phyloP scores from a whole-genome alignment of 1,140 invertebrate species.

The Plodia interpunctella region DNA sequence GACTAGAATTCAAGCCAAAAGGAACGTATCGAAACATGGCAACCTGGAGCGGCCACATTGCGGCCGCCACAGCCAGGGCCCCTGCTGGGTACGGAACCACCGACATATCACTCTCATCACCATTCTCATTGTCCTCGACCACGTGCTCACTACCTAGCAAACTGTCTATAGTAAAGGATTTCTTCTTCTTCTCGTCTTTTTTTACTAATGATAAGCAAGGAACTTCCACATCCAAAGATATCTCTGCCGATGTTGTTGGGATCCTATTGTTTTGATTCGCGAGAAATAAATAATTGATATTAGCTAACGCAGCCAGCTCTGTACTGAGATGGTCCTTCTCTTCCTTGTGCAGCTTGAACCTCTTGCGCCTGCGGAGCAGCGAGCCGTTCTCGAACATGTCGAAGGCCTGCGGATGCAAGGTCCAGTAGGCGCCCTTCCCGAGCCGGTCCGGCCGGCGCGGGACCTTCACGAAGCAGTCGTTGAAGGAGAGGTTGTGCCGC shows the following conservation, averaged over 20 bases:
- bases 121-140: constrained; percentile 20
- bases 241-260: constrained; percentile 4
- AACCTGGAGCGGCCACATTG: constrained; percentile 28
- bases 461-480: constrained; percentile 10
- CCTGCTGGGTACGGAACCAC: constrained; percentile 18
- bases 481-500: constrained; percentile 10
- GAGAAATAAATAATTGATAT: constrained; percentile 82
- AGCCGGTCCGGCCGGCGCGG: neutral
- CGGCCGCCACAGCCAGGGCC: constrained; percentile 26
- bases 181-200: constrained; percentile 29
- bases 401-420: constrained; percentile 7
- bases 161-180: constrained; percentile 42
- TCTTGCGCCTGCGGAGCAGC: neutral
- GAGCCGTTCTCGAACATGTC: constrained; percentile 10
- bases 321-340: constrained; percentile 78
- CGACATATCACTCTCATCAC: neutral
- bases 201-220: neutral
- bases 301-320: constrained; percentile 83
- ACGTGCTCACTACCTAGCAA: constrained; percentile 35
- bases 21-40: constrained; percentile 24
- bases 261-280: constrained; percentile 40
- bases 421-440: constrained; percentile 8
- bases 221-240: constrained; percentile 11
- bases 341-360: constrained; percentile 74
- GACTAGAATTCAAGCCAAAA: constrained; percentile 22